phyloP scores from a whole-genome alignment of 2,113 vertebrate genomes.

The Chionodraco myersi region DNA sequence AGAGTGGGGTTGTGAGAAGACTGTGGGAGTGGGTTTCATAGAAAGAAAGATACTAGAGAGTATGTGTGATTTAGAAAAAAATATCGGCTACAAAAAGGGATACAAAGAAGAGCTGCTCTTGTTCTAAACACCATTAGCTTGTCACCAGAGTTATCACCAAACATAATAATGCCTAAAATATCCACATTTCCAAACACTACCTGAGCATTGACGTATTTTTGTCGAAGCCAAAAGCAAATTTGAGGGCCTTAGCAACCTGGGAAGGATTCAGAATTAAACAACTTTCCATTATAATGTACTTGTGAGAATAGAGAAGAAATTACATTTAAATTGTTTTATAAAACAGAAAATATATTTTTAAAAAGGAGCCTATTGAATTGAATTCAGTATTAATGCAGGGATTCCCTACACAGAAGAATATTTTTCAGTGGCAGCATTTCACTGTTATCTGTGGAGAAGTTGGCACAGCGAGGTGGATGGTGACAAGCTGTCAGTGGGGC shows the following conservation, averaged over 20 bases:
- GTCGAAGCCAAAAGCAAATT: not conserved
- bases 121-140: not conserved
- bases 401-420: not conserved
- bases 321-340: not conserved
- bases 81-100: too few relatives aligned
- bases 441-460: constrained; percentile 19
- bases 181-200: not conserved
- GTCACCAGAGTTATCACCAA: not conserved
- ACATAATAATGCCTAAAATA: constrained; percentile 3
- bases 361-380: not conserved
- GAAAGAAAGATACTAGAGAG: constrained; percentile 2
- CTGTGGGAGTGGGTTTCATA: not conserved
- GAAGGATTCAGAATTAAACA: not conserved
- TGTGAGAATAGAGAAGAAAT: too few relatives aligned
- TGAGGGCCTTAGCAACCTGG: not conserved
- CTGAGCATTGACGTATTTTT: not conserved
- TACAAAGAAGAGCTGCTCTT: not conserved
- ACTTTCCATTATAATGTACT: too few relatives aligned
- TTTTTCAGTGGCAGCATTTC: not conserved
- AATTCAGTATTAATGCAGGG: not conserved
- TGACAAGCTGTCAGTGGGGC: constrained; percentile 34
- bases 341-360: not conserved
- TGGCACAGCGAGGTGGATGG: constrained; percentile 3
- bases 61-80: not conserved
- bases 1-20: constrained; percentile 43